Evolutionary conservation across 2,888 invertebrate species (phyloP).

Genomic region (Drosophila monieri): DNA sequence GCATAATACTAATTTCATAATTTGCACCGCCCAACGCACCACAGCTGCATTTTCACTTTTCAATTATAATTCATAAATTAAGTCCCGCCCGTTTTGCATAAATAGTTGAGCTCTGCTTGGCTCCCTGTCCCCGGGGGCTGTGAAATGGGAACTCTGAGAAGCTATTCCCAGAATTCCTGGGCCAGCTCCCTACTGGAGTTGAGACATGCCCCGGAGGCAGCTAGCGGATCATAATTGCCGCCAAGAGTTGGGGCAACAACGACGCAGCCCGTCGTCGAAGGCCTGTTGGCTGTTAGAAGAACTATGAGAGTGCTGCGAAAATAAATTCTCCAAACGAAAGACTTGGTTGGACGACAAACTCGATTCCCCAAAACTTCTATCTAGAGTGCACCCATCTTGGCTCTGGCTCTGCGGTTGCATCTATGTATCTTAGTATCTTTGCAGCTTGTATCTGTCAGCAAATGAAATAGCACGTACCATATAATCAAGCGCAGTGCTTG

Average conservation of each 20-base stretch:
- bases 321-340: background rate
- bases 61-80: conserved; percentile 38
- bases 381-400: too few relatives aligned
- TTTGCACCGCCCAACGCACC: conserved; percentile 62
- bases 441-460: conserved; percentile 58
- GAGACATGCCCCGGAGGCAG: conserved; percentile 46
- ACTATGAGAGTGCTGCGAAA: background rate
- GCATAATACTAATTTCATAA: conserved; percentile 79
- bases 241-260: conserved; percentile 5
- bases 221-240: conserved; percentile 72
- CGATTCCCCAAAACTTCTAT: too few relatives aligned
- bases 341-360: background rate
- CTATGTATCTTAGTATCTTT: conserved; percentile 36
- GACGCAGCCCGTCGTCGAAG: background rate
- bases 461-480: conserved; percentile 68
- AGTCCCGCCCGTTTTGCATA: conserved; percentile 59
- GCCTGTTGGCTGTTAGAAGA: conserved; percentile 11
- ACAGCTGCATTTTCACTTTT: conserved; percentile 54
- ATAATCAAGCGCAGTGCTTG: conserved; percentile 60
- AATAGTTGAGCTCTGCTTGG: conserved; percentile 20
- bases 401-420: conserved; percentile 27
- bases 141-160: conserved; percentile 28
- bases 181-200: conserved; percentile 42
- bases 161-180: conserved; percentile 36
- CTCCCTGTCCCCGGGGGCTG: conserved; percentile 22